phyloP scores from a whole-genome alignment of 1,140 invertebrate species.

The Pogonognathellus flavescens region DNA sequence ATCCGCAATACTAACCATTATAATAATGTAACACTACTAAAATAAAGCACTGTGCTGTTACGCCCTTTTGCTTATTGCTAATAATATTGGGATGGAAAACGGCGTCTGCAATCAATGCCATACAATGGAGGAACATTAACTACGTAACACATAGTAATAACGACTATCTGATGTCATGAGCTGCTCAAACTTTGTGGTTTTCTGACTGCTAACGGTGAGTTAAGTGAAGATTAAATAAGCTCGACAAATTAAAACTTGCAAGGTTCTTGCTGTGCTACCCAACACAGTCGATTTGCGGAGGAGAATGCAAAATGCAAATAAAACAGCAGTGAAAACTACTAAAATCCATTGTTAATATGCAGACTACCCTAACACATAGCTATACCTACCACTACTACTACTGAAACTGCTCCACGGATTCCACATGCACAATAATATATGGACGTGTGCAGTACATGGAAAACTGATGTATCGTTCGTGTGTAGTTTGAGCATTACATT shows the following conservation, averaged over 20 bases:
- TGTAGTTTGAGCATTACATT: no score
- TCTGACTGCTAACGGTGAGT: constrained; percentile 7
- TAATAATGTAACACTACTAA: constrained; percentile 22
- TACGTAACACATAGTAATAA: constrained; percentile 33
- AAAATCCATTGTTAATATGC: no score
- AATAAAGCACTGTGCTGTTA: constrained; percentile 36
- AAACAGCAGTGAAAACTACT: no score
- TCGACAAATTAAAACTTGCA: constrained; percentile 51
- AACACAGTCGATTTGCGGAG: neutral
- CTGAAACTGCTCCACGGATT: no score
- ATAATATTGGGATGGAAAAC: constrained; percentile 28
- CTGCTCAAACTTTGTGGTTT: constrained; percentile 41
- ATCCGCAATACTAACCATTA: neutral
- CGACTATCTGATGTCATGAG: constrained; percentile 45
- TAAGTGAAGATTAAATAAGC: constrained; percentile 52
- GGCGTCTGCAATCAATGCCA: constrained; percentile 25
- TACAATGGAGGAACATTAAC: constrained; percentile 42
- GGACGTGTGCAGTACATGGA: no score
- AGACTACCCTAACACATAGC: neutral
- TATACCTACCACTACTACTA: no score
- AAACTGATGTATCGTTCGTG: no score
- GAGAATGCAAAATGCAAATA: neutral
- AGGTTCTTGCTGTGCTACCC: neutral
- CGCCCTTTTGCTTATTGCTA: constrained; percentile 48
- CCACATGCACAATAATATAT: no score